phyloP scores from a whole-genome alignment of 2,113 vertebrate species.

The Carettochelys insculpta region DNA sequence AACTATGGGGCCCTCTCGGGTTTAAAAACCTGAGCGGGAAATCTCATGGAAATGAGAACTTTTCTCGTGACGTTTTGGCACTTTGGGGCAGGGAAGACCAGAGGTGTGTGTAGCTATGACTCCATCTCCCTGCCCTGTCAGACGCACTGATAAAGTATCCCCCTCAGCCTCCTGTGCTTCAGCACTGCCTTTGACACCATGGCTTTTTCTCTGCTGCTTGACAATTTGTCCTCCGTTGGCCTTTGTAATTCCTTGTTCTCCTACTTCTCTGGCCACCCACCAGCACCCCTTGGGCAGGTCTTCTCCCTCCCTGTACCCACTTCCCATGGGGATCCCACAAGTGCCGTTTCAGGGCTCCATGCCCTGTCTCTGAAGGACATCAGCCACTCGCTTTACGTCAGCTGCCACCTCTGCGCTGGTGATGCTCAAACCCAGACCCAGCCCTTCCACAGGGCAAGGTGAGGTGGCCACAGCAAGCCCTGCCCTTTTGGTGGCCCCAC shows the following conservation, averaged over 20 bases:
- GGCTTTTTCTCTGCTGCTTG: background rate
- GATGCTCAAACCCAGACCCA: background rate
- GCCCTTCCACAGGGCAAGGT: too few species aligned
- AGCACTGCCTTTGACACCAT: background rate
- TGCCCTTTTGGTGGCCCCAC: slow-evolving; percentile 68
- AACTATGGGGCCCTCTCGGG: background rate
- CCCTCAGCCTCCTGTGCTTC: fast-evolving
- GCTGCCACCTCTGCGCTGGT: slow-evolving; percentile 60
- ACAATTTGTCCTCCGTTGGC: background rate
- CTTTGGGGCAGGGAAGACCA: background rate
- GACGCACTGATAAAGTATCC: too few species aligned
- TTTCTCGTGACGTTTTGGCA: background rate
- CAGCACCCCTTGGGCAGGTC: slow-evolving; percentile 11
- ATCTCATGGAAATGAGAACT: background rate
- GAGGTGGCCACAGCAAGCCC: too few species aligned
- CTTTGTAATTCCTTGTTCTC: background rate
- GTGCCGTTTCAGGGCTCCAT: slow-evolving; percentile 71
- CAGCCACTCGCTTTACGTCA: slow-evolving; percentile 71
- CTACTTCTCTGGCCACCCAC: background rate
- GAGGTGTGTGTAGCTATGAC: background rate
- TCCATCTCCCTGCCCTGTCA: background rate
- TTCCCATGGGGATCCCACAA: slow-evolving; percentile 56
- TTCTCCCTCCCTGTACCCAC: slow-evolving; percentile 39
- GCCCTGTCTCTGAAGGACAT: slow-evolving; percentile 53
- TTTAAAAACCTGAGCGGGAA: background rate